A percentile compares a stretch with the other conserved stretches of the same genome.
Conservation (phyloP, 1,140 invertebrate species). For the Drosophila nannoptera region DNA sequence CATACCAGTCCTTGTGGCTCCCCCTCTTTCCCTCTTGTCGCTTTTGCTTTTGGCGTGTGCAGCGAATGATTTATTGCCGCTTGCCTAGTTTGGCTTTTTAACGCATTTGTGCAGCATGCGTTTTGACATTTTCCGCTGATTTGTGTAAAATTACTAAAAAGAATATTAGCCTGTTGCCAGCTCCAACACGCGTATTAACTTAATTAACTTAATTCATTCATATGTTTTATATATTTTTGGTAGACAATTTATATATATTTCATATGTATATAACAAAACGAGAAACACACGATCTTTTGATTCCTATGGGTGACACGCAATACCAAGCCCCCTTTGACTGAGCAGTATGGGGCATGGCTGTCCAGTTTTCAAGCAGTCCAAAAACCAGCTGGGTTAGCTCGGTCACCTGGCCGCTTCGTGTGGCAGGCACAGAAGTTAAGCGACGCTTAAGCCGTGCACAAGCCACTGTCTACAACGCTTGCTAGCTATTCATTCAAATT, state of each 20-base stretch:
- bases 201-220: no score
- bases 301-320: slow-evolving; percentile 48
- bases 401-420: slow-evolving; percentile 39
- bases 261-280: neutral
- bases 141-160: slow-evolving; percentile 68
- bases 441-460: slow-evolving; percentile 69
- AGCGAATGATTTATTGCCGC: slow-evolving; percentile 68
- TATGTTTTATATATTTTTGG: no score
- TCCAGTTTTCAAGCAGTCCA: slow-evolving; percentile 51
- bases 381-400: slow-evolving; percentile 57
- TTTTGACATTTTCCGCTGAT: slow-evolving; percentile 77
- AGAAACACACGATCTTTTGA: slow-evolving; percentile 19
- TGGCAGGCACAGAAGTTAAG: slow-evolving; percentile 63
- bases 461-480: slow-evolving; percentile 29
- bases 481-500: slow-evolving; percentile 29
- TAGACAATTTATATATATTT: no score
- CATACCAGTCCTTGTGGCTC: slow-evolving; percentile 1
- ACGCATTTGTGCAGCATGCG: slow-evolving; percentile 77
- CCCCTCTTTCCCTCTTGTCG: neutral
- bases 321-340: slow-evolving; percentile 43
- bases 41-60: slow-evolving; percentile 1
- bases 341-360: slow-evolving; percentile 19
- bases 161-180: slow-evolving; percentile 9
- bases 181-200: no score
- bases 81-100: slow-evolving; percentile 69